phyloP scores from a whole-genome alignment of 2,113 vertebrate species.

The Ictidomys tridecemlineatus region DNA sequence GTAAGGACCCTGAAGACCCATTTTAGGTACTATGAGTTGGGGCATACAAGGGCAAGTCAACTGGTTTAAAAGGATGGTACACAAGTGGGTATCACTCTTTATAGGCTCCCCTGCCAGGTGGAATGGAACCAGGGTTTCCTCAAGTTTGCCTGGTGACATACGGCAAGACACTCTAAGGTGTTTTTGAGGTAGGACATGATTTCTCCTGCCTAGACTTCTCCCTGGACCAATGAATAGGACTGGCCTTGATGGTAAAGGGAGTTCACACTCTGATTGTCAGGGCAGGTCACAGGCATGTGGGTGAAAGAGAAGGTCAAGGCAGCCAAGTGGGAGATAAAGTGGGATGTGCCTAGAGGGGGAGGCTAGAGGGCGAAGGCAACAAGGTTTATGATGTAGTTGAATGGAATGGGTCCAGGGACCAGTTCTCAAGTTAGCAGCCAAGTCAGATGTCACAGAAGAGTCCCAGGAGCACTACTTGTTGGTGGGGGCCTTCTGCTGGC shows the following conservation, averaged over 20 bases:
- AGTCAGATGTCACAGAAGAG: constrained; percentile 65
- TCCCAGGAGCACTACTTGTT: constrained; percentile 70
- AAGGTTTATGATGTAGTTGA: constrained; percentile 62
- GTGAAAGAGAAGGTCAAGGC: constrained; percentile 68
- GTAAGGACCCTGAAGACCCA: constrained; percentile 59
- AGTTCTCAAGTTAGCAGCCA: constrained; percentile 74
- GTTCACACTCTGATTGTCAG: constrained; percentile 60
- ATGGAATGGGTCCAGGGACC: constrained; percentile 75
- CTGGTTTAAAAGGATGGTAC: constrained; percentile 59
- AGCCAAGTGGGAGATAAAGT: constrained; percentile 33
- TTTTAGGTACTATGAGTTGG: constrained; percentile 59
- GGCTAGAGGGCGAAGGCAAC: constrained; percentile 68
- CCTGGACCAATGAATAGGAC: constrained; percentile 62
- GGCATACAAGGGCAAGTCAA: constrained; percentile 41
- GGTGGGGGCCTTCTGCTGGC: constrained; percentile 47
- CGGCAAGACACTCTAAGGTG: constrained; percentile 74
- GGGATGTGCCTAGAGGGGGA: constrained; percentile 5
- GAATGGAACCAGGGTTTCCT: constrained; percentile 64
- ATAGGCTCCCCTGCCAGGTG: constrained; percentile 49
- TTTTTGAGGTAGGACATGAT: constrained; percentile 77
- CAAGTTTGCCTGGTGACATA: constrained; percentile 73
- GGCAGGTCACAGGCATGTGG: constrained; percentile 73
- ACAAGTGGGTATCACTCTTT: constrained; percentile 62
- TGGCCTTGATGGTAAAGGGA: constrained; percentile 19
- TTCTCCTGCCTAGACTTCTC: constrained; percentile 73